Conservation (phyloP, 2,797 vertebrate species). For the Urocyon cinereoargenteus region DNA sequence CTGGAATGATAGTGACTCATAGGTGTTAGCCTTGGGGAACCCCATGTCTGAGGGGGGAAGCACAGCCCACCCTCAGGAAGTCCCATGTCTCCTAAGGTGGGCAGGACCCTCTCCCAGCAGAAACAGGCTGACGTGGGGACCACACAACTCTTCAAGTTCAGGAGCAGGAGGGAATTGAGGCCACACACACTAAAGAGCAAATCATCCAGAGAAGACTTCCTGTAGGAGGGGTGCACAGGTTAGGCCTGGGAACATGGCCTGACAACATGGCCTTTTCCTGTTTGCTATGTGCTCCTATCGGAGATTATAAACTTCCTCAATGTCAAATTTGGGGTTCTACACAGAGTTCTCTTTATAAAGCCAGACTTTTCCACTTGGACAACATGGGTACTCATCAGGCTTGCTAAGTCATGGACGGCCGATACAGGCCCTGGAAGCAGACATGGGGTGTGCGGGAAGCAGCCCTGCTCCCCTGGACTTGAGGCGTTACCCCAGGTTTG, state of each 20-base stretch:
- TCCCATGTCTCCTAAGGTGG: not conserved
- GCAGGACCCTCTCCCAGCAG: not conserved
- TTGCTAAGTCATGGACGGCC: not conserved
- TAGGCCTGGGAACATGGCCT: not conserved
- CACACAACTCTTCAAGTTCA: not conserved
- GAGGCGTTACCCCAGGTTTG: not conserved
- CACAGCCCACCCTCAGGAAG: not conserved
- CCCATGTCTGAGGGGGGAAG: not conserved
- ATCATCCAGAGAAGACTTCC: constrained; percentile 11
- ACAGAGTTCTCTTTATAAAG: not conserved
- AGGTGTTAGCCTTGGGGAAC: not conserved
- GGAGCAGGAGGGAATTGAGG: not conserved
- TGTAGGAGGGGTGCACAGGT: not conserved
- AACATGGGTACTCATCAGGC: not conserved
- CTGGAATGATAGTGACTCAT: not conserved
- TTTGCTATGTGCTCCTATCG: not conserved
- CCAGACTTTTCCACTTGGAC: not conserved
- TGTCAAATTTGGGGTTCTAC: not conserved
- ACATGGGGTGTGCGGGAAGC: not conserved
- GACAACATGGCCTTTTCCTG: not conserved
- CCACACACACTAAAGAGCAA: not conserved
- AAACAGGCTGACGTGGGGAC: not conserved
- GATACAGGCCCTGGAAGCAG: not conserved
- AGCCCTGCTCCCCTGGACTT: not conserved
- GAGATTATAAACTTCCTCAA: not conserved